Base-by-base conservation (phyloP, 1,140 invertebrate genomes). In the Danaus plexippus region DNA sequence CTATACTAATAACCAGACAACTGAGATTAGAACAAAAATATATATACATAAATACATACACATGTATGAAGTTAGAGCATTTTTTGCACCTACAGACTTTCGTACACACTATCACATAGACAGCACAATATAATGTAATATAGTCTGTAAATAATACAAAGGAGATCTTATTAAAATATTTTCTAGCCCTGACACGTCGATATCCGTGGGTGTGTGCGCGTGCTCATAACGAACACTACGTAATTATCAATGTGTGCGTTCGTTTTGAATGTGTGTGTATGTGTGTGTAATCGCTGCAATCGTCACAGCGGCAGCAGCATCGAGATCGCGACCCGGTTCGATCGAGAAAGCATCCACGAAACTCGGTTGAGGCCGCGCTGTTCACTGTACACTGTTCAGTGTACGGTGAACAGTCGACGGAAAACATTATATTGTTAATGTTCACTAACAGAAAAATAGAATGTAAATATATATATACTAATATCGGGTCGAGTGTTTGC, bases 341-440 rank as follows among this genome's bases (percentile, higher is more conserved):
- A 77, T 81, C 82, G 84, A 85, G 84, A 87, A 87, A 87, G 84
- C 84, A 87, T 82, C 82, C 75, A 79, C 75, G 77, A 87, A 87
- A 84, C 82, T 84, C 84, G 84, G 84, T 87, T 85, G 84, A 87
- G 84, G 84, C 80, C 84, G 73, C 76, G 68, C 67, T 69, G 74
- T 32, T 7, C 7, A 32, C 4, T 32, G 22, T 32, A 32, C 22
- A 75, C 64, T 59, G 66, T 67, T 60, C 69, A 70, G 67, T 73
- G 71, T 67, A 61, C 69, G 71, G 67, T 73, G 71, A 72, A 80
- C 74, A 72, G 65, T 69, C 56, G 57, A 51, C 52, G 18, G 47
- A 13, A 60, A 49, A 50, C 54, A 48, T 32, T 32, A 32, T 32
- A 32, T 32, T 32, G 22, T 32, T 32, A 32, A 32, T 32, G 22